Evolutionary conservation across 2,797 vertebrate genomes (phyloP).

Genomic region (Eospalax fontanierii): DNA sequence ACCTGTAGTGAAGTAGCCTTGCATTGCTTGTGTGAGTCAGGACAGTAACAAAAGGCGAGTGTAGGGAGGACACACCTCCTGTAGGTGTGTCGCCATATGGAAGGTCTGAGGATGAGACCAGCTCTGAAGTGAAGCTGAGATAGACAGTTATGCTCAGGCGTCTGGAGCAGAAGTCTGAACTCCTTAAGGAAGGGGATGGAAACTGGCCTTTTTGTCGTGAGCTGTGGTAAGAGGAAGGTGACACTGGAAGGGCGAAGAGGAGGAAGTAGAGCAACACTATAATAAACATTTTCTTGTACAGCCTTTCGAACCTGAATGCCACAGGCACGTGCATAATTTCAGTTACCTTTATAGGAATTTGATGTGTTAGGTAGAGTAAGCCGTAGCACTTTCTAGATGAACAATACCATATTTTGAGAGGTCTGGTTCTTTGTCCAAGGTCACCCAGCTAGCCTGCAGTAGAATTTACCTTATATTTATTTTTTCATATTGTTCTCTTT

Average conservation of each 20-base stretch:
- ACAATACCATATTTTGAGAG: background rate
- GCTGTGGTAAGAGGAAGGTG: background rate
- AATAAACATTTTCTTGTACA: constrained; percentile 22
- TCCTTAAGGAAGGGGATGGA: background rate
- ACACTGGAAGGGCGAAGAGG: constrained; percentile 12
- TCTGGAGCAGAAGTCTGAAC: background rate
- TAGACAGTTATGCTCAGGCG: background rate
- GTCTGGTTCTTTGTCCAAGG: background rate
- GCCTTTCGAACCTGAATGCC: constrained; percentile 54
- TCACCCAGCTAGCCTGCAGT: background rate
- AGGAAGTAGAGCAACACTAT: background rate
- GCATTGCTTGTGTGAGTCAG: too few species aligned
- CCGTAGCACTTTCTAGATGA: constrained; percentile 16
- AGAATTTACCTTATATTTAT: background rate
- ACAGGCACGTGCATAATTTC: constrained; percentile 49
- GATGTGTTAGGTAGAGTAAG: constrained; percentile 12
- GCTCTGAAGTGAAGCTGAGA: background rate
- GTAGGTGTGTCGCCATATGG: background rate
- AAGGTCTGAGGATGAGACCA: background rate
- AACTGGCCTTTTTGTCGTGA: background rate
- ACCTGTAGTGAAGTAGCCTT: background rate
- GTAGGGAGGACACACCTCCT: too few species aligned
- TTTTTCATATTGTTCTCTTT: background rate
- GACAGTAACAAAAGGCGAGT: background rate
- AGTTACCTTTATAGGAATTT: constrained; percentile 30